Conservation (phyloP, 2,113 vertebrate species). For the Tragelaphus imberbis region DNA sequence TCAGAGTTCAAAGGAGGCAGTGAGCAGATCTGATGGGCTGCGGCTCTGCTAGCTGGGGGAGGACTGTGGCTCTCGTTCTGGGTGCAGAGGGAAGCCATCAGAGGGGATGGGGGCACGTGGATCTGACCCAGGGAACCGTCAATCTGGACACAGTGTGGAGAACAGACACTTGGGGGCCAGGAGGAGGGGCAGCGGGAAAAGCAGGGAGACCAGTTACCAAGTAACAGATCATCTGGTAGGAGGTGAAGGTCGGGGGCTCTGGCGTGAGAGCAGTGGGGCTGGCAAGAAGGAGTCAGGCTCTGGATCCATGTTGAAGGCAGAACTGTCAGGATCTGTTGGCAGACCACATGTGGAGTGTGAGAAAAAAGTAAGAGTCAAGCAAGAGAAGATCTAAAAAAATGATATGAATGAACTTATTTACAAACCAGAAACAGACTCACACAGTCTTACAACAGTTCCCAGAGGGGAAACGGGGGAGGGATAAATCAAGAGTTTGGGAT, state of each 20-base stretch:
- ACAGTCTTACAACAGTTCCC: background rate
- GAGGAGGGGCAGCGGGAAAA: background rate
- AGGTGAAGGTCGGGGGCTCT: background rate
- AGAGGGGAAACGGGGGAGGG: background rate
- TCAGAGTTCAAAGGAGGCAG: background rate
- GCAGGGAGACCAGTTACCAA: background rate
- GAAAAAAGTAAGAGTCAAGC: background rate
- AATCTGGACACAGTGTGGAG: background rate
- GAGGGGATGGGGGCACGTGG: fast-evolving
- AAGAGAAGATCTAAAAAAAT: too few species aligned
- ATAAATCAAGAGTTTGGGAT: background rate
- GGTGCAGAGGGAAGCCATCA: background rate
- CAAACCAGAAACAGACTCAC: background rate
- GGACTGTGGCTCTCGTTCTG: background rate
- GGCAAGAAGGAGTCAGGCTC: background rate
- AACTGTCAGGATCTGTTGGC: background rate
- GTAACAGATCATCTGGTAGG: background rate
- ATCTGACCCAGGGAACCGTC: background rate
- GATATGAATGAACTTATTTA: background rate
- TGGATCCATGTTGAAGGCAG: too few species aligned
- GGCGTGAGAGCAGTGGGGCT: background rate
- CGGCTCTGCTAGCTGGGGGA: background rate
- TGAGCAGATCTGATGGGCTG: background rate
- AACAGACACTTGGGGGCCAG: background rate
- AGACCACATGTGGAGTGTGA: fast-evolving